Base-by-base conservation (phyloP, 1,140 invertebrate genomes). In the Drosophila ficusphila region DNA sequence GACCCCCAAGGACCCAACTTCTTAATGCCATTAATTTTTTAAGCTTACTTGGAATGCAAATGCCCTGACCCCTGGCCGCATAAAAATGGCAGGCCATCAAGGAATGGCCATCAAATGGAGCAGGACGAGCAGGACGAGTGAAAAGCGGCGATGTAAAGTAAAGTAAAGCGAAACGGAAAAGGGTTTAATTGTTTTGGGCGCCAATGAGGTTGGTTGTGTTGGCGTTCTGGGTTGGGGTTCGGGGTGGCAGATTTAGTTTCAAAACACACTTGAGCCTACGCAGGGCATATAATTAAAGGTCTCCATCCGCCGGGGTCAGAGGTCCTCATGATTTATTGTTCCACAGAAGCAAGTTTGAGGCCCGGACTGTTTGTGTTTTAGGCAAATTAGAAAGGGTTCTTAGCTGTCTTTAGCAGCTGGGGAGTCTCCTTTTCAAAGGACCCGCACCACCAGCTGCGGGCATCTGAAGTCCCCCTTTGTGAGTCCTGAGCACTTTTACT, bases 11-110 rank as follows among this genome's bases (percentile, higher is more conserved):
- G 53, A 69, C 57, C 68, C 74, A 89, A 76, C 83, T 88, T 88
- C 82, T 89, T 88, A 76, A 89, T 88, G 78, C 83, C 83, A 83
- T 89, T 88, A 82, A 89, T 82, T 88, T 88, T 89, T 78, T 89
- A 89, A 89, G 82, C 83, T 89, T 75, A 76, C 83, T 88, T 88
- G 64, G 77, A 86, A 88, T 88, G 60, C 61, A 49, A 68, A 41
- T 42, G 64, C 46, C 57, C 62, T 49, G 57, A 29, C 61, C 61
- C 31, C 9, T 49, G 41, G 21, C 36, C 14, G 27, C 57, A 74
- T 64, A 68, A 88, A 76, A 88, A 88, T 78, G 74, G 77, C 82
- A 57, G 77, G 60, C 77, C 82, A 82, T 68, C 69, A 78, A 70
- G 67, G 23, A 56, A 49, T 53, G 41, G 61, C 65, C 41, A 25